phyloP scores from a whole-genome alignment of 2,888 invertebrate genomes.

The Temnothorax rugatulus region DNA sequence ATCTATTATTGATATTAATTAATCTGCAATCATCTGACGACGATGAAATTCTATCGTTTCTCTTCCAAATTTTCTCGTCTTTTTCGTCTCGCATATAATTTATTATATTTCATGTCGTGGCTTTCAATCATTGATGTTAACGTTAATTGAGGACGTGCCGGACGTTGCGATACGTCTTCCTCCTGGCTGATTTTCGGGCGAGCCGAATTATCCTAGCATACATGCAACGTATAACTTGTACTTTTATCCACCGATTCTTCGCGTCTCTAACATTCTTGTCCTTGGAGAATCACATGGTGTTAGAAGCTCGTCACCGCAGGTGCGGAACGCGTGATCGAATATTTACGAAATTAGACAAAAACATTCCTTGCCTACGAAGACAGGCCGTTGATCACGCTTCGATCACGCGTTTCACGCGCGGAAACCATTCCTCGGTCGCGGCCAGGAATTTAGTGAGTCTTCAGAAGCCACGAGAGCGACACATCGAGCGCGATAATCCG shows the following conservation, averaged over 20 bases:
- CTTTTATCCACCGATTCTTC: no score
- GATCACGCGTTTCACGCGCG: no score
- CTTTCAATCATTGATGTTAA: not conserved
- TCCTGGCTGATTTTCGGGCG: not conserved
- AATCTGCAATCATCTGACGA: not conserved
- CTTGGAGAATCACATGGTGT: not conserved
- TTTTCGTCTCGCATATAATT: not conserved
- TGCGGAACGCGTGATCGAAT: no score
- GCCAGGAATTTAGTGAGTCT: no score
- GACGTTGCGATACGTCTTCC: not conserved
- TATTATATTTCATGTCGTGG: not conserved
- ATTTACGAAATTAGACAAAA: no score
- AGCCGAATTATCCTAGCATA: not conserved
- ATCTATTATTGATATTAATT: not conserved
- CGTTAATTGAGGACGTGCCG: no score
- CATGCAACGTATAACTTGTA: constrained; percentile 26
- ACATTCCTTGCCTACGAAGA: no score
- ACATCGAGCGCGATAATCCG: no score
- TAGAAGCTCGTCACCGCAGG: no score
- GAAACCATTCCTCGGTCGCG: no score
- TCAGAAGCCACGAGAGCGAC: no score
- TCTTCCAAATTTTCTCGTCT: not conserved
- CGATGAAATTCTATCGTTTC: not conserved
- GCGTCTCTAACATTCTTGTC: not conserved
- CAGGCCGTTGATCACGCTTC: no score